phyloP scores from a whole-genome alignment of 2,113 vertebrate genomes.

The Heterochromis multidens region DNA sequence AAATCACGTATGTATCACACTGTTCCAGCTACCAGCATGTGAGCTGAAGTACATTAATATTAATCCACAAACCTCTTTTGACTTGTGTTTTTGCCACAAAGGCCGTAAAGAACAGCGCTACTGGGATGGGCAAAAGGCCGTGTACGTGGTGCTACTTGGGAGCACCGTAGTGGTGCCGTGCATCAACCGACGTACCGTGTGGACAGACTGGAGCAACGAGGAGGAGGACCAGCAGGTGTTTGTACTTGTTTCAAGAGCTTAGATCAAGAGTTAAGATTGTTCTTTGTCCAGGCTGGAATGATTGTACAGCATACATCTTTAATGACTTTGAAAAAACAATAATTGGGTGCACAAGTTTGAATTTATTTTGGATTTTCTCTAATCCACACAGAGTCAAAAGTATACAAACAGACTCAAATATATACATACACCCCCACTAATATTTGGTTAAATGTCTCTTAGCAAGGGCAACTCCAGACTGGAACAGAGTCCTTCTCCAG shows the following conservation, averaged over 20 bases:
- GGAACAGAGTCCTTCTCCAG: too few relatives aligned
- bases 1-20: slow-evolving; percentile 77
- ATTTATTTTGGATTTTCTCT: too few relatives aligned
- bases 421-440: too few relatives aligned
- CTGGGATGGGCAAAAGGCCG: slow-evolving; percentile 92
- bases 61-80: neutral
- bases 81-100: slow-evolving; percentile 26
- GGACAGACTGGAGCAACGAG: slow-evolving; percentile 85
- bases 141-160: slow-evolving; percentile 78
- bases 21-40: neutral
- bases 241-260: neutral
- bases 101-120: slow-evolving; percentile 72
- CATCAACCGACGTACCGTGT: slow-evolving; percentile 82
- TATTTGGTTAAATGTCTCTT: too few relatives aligned
- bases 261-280: neutral
- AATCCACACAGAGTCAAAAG: too few relatives aligned
- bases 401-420: too few relatives aligned
- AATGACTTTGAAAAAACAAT: neutral
- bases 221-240: slow-evolving; percentile 86
- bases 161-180: slow-evolving; percentile 82
- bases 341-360: neutral
- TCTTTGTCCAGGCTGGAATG: neutral
- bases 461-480: too few relatives aligned
- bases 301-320: neutral
- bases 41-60: neutral